Evolutionary conservation across 2,888 invertebrate species (phyloP).

Genomic region (Sclerodermus sp.): DNA sequence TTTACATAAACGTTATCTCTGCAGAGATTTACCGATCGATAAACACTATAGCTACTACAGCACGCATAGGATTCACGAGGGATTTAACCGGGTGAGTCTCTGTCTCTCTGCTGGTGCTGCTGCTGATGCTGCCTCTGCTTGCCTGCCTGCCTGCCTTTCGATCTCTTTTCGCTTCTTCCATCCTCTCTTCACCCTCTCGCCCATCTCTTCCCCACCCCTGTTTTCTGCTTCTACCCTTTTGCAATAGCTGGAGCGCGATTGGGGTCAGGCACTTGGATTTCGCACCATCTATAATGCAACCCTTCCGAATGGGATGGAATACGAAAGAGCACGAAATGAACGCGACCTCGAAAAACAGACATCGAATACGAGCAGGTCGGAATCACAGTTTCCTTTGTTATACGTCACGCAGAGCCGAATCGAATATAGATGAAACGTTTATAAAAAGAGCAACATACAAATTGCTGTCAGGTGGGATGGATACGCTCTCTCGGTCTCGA

Average conservation of each 20-base stretch:
- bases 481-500: too few relatives aligned
- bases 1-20: slow-evolving; percentile 32
- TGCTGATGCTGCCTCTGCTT: too few relatives aligned
- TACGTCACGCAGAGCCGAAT: too few relatives aligned
- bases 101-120: too few relatives aligned
- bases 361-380: slow-evolving; percentile 2
- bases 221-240: too few relatives aligned
- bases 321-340: slow-evolving; percentile 21
- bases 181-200: slow-evolving; percentile 3
- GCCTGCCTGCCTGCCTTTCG: too few relatives aligned
- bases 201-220: slow-evolving; percentile 8
- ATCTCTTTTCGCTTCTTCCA: background rate
- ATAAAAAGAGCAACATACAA: too few relatives aligned
- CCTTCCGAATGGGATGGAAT: slow-evolving; percentile 27
- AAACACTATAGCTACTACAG: slow-evolving; percentile 16
- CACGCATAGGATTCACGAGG: slow-evolving; percentile 21
- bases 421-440: too few relatives aligned
- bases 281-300: slow-evolving; percentile 42
- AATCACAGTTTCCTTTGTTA: too few relatives aligned
- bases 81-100: slow-evolving; percentile 21
- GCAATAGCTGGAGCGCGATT: slow-evolving; percentile 13
- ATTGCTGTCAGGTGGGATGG: background rate
- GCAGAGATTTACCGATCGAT: slow-evolving; percentile 34
- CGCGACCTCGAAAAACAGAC: slow-evolving; percentile 18
- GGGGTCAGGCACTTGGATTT: slow-evolving; percentile 37